A percentile compares a stretch with the other conserved stretches of the same genome.
phyloP scores from a whole-genome alignment of 2,797 vertebrate genomes.

The Enteromius trimaculatus region DNA sequence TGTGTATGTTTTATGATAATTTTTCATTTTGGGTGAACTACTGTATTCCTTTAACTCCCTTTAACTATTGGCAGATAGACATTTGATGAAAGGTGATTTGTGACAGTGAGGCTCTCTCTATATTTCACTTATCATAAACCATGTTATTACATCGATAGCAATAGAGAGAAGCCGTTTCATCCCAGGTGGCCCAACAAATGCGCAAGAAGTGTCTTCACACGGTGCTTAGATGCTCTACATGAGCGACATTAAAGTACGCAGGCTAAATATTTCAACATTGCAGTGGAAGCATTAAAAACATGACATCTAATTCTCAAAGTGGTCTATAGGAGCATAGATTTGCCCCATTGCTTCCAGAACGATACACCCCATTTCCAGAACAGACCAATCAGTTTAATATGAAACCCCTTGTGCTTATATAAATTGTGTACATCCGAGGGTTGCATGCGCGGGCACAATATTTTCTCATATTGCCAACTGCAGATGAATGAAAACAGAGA shows the following conservation, averaged over 20 bases:
- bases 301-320: constrained; percentile 63
- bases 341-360: constrained; percentile 55
- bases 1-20: neutral
- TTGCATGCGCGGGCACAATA: constrained; percentile 46
- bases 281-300: constrained; percentile 58
- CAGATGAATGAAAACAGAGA: constrained; percentile 68
- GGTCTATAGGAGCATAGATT: constrained; percentile 53
- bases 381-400: constrained; percentile 61
- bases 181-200: constrained; percentile 43
- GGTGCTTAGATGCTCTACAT: constrained; percentile 26
- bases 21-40: neutral
- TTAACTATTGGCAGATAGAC: neutral
- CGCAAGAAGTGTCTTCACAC: constrained; percentile 35
- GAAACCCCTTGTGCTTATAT: constrained; percentile 63
- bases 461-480: constrained; percentile 65
- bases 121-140: constrained; percentile 41
- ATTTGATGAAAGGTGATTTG: constrained; percentile 17
- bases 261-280: constrained; percentile 56
- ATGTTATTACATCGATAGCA: constrained; percentile 40
- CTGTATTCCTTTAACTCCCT: neutral
- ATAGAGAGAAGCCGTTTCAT: constrained; percentile 35
- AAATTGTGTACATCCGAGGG: constrained; percentile 65
- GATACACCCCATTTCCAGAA: constrained; percentile 51
- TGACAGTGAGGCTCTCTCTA: constrained; percentile 6
- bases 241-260: constrained; percentile 42